These are phyloP conservation scores for Coregonus ussuriensis DNA, from an alignment of 2,797 vertebrate genomes.

Conservation along the genomic window DNA sequence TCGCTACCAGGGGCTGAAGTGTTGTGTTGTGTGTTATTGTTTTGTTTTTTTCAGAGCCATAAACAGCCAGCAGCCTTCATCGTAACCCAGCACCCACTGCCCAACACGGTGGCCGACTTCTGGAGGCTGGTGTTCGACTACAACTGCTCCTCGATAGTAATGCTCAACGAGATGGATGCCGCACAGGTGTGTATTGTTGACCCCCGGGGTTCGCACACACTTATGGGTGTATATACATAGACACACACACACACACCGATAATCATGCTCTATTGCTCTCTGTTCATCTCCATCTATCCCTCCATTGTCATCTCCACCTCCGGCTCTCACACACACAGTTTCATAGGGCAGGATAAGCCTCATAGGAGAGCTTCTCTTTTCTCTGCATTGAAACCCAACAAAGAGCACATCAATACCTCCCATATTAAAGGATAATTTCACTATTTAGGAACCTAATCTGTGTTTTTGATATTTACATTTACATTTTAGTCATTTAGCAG, in stretches of 20 bases:
- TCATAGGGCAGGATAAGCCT: background rate
- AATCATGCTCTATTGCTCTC: background rate
- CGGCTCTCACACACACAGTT: background rate
- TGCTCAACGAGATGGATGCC: slow-evolving; percentile 97
- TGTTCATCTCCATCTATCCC: background rate
- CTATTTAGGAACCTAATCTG: too few relatives aligned
- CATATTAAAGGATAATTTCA: too few relatives aligned
- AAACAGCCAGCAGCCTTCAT: slow-evolving; percentile 98
- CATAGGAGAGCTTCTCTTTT: background rate
- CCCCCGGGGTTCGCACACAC: background rate
- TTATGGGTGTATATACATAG: background rate
- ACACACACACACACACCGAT: background rate
- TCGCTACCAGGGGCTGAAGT: background rate
- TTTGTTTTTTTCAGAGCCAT: slow-evolving; percentile 84
- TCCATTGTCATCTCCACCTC: background rate
- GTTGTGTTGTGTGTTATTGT: slow-evolving; percentile 47
- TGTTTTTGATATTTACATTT: too few relatives aligned
- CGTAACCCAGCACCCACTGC: slow-evolving; percentile 95
- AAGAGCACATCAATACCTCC: background rate
- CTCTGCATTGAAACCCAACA: background rate
- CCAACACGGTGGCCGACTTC: slow-evolving; percentile 95
- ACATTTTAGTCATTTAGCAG: too few relatives aligned
- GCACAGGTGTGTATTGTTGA: slow-evolving; percentile 79
- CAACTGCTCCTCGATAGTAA: slow-evolving; percentile 96
- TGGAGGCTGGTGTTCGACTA: slow-evolving; percentile 99